Evolutionary conservation across 1,140 invertebrate genomes (phyloP).

Genomic region (Papilio glaucus): DNA sequence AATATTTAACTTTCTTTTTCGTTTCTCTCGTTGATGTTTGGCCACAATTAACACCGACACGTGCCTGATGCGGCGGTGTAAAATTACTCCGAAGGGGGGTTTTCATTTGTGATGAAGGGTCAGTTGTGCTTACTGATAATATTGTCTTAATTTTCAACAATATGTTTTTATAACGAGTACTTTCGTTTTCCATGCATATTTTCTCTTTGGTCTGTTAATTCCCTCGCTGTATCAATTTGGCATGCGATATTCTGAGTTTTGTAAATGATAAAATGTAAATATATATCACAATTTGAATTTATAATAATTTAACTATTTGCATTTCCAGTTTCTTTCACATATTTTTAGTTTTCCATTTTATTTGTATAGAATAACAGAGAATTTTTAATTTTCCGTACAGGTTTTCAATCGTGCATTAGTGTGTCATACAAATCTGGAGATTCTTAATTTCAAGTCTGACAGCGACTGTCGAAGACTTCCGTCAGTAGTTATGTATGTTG

Average conservation of each 20-base stretch:
- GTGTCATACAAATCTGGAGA: too few relatives aligned
- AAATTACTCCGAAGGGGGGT: not conserved
- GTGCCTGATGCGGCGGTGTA: too few relatives aligned
- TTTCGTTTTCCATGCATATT: not conserved
- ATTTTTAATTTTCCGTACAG: too few relatives aligned
- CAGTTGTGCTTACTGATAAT: not conserved
- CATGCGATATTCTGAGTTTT: too few relatives aligned
- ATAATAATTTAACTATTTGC: not conserved
- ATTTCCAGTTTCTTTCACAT: not conserved
- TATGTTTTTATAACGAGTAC: not conserved
- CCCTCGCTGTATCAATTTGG: not conserved
- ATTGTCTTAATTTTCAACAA: not conserved
- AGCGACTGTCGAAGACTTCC: too few relatives aligned
- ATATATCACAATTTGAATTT: not conserved
- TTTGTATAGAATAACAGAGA: too few relatives aligned
- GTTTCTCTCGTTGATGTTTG: too few relatives aligned
- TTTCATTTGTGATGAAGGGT: not conserved
- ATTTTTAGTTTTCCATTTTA: not conserved
- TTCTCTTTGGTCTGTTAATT: conserved; percentile 1
- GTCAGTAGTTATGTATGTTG: too few relatives aligned
- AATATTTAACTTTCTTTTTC: too few relatives aligned
- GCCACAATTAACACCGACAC: too few relatives aligned
- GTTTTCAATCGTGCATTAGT: too few relatives aligned
- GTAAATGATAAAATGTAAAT: not conserved
- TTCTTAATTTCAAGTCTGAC: too few relatives aligned